Conservation (phyloP, 2,113 vertebrate species). For the Xenopus tropicalis region UCB_Xtro_10.0 CM004445.2:113345501-113346000, state of each 20-base stretch:
- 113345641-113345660: conserved; percentile 37
- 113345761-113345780: conserved; percentile 34
- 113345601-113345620: conserved; percentile 10
- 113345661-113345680: conserved; percentile 39
- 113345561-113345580: too few relatives aligned
- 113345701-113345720: conserved; percentile 27
- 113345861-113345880: conserved; percentile 61
- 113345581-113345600: neutral
- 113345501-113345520: too few relatives aligned
- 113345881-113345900: conserved; percentile 55
- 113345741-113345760: conserved; percentile 32
- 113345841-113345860: conserved; percentile 64
- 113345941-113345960: conserved; percentile 55
- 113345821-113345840: conserved; percentile 64
- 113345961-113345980: conserved; percentile 40
- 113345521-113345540: too few relatives aligned
- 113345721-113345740: conserved; percentile 23
- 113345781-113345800: conserved; percentile 54
- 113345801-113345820: conserved; percentile 65
- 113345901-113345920: conserved; percentile 56
- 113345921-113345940: conserved; percentile 56
- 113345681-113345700: conserved; percentile 19
- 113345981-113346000: conserved; percentile 49
- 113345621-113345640: conserved; percentile 14
- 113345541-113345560: too few relatives aligned